Base-by-base conservation (phyloP, 2,888 invertebrate genomes). In the Brachylomia viminalis region DNA sequence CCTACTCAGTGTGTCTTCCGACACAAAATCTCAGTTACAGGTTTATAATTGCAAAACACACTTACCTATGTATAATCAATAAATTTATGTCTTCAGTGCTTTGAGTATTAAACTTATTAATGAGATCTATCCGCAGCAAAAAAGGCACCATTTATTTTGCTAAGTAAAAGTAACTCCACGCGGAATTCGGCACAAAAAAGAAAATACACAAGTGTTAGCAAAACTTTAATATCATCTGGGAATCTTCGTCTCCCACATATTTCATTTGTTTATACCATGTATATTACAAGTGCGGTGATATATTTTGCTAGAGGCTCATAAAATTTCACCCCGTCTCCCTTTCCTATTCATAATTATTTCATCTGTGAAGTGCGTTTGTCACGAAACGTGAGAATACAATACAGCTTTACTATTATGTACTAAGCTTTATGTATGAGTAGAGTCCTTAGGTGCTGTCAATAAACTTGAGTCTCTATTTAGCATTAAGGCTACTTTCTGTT, bases 311-410 rank as follows among this genome's bases (percentile, higher is more conserved):
- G 79, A 84, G 84, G 73, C 83, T 87, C 90, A 86, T 90, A 90
- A 90, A 90, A 87, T 85, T 85, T 88, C 87, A 88, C 86, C 89
- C 90, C 86, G 38, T 83, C 84, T 79, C 79, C 84, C 81, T 84
- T 83, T 79, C 65, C 75, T 78, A 87, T 87, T 88, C 90, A 90
- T 90, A n/a, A n/a, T n/a, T n/a, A 89, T 89, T 88, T 90, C 88
- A 89, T 90, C 68, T 83, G 80, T 82, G 89, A 89, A 90, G 88
- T 89, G 88, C 80, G 86, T 87, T 88, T 90, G 89, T 88, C 90
- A 88, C 79, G 75, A 78, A 59, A 83, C 65, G 78, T 69, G 75
- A 70, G 74, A 84, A 83, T 82, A 85, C 84, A 79, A 86, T 80
- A 79, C 77, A 70, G 77, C 38, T 76, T 71, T 56, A 79, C 58